Conservation (phyloP, 2,797 vertebrate genomes). For the Vireo griseus region DNA sequence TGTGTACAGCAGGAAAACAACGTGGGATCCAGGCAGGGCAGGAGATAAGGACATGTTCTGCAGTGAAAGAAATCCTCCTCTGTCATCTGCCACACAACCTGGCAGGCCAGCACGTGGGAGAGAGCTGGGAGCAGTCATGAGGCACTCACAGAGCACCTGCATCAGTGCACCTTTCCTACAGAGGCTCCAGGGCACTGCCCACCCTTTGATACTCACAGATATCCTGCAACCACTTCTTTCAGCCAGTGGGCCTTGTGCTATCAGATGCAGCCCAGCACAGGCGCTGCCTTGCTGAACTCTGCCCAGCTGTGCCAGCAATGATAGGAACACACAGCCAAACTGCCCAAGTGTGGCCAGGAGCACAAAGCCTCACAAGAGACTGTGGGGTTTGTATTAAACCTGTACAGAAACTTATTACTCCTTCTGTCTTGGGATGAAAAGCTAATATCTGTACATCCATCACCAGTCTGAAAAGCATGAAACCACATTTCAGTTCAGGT, state of each 20-base stretch:
- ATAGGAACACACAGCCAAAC: neutral
- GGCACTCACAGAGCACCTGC: neutral
- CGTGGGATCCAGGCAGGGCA: fast-evolving
- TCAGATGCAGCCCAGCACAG: neutral
- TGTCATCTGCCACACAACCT: neutral
- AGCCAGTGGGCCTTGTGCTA: fast-evolving
- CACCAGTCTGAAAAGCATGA: neutral
- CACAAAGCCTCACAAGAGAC: neutral
- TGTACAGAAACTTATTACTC: neutral
- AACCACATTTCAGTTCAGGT: neutral
- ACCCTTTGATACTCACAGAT: neutral
- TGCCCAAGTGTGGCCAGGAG: neutral
- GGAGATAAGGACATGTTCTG: neutral
- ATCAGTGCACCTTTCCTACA: fast-evolving
- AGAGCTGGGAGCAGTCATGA: neutral
- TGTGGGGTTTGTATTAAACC: neutral
- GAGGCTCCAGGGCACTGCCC: neutral
- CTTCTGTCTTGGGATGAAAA: neutral
- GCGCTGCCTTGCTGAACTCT: neutral
- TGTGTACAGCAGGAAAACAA: neutral
- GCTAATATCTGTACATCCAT: neutral
- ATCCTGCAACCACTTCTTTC: neutral
- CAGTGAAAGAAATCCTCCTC: neutral
- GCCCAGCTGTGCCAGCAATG: neutral
- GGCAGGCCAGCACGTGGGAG: fast-evolving